A percentile compares a stretch with the other conserved stretches of the same genome.
These are phyloP conservation scores for Heteromormyrus szaboi DNA, from an alignment of 2,797 vertebrate genomes.

Conservation along the genomic window DNA sequence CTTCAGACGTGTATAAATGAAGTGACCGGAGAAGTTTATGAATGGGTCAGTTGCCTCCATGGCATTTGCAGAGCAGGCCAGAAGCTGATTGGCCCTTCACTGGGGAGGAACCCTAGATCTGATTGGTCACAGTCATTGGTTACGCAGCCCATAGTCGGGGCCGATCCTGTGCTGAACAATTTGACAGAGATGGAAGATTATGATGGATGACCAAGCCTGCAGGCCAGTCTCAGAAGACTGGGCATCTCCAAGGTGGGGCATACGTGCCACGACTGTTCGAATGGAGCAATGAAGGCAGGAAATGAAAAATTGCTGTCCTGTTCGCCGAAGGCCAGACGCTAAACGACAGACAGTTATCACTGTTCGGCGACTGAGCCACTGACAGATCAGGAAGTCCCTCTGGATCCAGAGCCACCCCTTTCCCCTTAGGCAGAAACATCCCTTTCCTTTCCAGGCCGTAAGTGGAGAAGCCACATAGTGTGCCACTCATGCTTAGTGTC, in stretches of 20 bases:
- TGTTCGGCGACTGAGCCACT: background rate
- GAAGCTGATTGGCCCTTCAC: background rate
- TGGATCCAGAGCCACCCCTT: background rate
- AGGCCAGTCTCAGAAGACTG: background rate
- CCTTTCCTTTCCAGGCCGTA: background rate
- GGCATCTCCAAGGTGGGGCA: background rate
- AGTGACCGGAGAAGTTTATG: background rate
- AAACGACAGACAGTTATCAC: background rate
- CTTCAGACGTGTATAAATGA: background rate
- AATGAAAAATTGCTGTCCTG: background rate
- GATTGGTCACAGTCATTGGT: background rate
- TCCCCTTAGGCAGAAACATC: background rate
- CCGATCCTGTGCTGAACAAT: slow-evolving; percentile 6
- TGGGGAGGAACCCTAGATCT: background rate
- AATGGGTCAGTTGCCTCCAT: background rate
- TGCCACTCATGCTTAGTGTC: background rate
- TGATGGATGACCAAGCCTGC: slow-evolving; percentile 15
- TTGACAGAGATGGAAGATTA: slow-evolving; percentile 1
- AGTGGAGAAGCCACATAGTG: background rate
- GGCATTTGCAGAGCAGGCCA: background rate
- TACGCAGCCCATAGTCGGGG: background rate
- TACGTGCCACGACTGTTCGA: background rate
- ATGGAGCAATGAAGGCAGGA: background rate
- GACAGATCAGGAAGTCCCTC: background rate
- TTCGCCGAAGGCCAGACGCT: background rate